A percentile compares a stretch with the other conserved stretches of the same genome.
Conservation (phyloP, 2,888 invertebrate genomes). For the Podotricha telesiphe region DNA sequence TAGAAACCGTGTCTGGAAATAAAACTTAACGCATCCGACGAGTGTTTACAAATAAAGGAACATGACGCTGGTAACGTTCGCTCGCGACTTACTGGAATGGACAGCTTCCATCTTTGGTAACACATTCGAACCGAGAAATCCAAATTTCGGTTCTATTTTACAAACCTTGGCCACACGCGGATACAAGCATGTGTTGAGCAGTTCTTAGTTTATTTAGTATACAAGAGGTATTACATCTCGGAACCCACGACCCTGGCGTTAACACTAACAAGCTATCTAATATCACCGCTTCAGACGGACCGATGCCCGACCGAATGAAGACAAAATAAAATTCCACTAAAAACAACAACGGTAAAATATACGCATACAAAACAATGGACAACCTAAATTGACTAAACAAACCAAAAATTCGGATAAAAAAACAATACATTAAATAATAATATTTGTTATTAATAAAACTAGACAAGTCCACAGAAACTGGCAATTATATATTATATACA, state of each 20-base stretch:
- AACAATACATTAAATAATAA: slow-evolving; percentile 38
- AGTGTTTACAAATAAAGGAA: slow-evolving; percentile 62
- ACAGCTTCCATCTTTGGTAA: slow-evolving; percentile 75
- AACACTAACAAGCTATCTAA: slow-evolving; percentile 69
- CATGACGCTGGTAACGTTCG: slow-evolving; percentile 50
- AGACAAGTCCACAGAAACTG: slow-evolving; percentile 17
- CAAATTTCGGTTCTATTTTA: slow-evolving; percentile 41
- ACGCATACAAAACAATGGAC: slow-evolving; percentile 72
- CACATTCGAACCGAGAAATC: slow-evolving; percentile 66
- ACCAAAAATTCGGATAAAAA: slow-evolving; percentile 57
- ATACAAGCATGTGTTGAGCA: slow-evolving; percentile 25
- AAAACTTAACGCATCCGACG: slow-evolving; percentile 57
- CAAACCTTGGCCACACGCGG: too few species aligned
- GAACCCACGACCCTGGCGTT: slow-evolving; percentile 41
- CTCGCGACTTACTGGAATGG: slow-evolving; percentile 60
- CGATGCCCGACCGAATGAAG: slow-evolving; percentile 55
- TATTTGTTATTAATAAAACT: slow-evolving; percentile 19
- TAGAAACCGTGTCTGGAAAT: slow-evolving; percentile 76
- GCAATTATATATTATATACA: slow-evolving; percentile 15
- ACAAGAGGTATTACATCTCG: slow-evolving; percentile 29
- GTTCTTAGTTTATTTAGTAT: not conserved
- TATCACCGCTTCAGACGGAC: slow-evolving; percentile 70
- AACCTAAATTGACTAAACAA: slow-evolving; percentile 62
- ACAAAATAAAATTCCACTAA: slow-evolving; percentile 76
- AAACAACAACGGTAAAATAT: slow-evolving; percentile 78